Evolutionary conservation across 2,113 vertebrate species (phyloP), one percentile per base, ranked within the genome.

Genomic region (Microtus ochrogaster): DNA sequence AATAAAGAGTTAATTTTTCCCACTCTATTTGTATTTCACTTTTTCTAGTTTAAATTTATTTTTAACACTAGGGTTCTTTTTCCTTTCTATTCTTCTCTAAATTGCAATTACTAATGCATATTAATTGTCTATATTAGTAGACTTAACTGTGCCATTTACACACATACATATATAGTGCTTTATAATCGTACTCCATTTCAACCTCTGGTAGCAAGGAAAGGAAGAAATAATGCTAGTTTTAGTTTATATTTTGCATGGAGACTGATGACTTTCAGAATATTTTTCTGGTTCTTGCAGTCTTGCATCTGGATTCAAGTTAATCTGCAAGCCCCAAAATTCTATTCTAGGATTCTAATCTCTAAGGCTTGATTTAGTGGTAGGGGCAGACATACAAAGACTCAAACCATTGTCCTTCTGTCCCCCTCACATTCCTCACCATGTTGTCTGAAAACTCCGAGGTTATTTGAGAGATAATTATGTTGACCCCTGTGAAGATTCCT

Each of bases 401-500:
- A 91, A 83, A 77, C 21, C 17, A 77, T 5, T 92, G 44, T 5
- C n/a, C 8, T 65, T 83, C 0, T 49, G 14, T 85, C 83, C 13
- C 12, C 47, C 2, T 19, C 52, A 55, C 68, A 11, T 65, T 94
- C 68, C 39, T 90, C 17, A 52, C 74, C 39, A 81, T 17, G 88
- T 95, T n/a, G 21, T 13, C 78, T 84, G 41, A 96, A 88, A 90
- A 74, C 3, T 78, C 63, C 55, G 74, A 33, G 76, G 63, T 12
- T 24, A 39, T 92, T 90, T 90, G 55, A 63, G 41, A 92, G 76
- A 77, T 85, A 2, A 2, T 24, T 72, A 24, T 3, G 5, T 49
- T 96, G 72, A 93, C 47, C 58, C 85, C 30, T 72, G 44, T 91
- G 83, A 85, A 93, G 78, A 79, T 63, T 79, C 65, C 36, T 94